A percentile compares a stretch with the other conserved stretches of the same genome.
Conservation (phyloP, 2,888 invertebrate species). For the Mechanitis mazaeus region DNA sequence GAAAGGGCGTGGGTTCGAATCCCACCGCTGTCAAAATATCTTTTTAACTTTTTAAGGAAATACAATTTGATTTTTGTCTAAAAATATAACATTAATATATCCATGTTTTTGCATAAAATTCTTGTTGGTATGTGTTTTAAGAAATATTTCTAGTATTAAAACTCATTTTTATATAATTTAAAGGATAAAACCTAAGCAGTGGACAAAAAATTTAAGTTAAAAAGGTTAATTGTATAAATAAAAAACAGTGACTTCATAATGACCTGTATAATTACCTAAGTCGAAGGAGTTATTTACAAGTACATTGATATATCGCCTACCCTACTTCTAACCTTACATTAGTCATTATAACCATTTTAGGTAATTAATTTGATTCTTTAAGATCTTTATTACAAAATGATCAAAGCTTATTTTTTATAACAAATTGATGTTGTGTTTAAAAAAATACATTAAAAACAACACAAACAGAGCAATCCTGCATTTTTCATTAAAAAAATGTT, state of each 20-base stretch:
- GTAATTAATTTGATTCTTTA: neutral
- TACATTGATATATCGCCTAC: slow-evolving; percentile 63
- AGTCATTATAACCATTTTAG: neutral
- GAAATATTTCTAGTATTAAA: too few species aligned
- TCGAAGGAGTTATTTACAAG: slow-evolving; percentile 77
- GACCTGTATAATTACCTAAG: slow-evolving; percentile 73
- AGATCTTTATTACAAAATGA: neutral
- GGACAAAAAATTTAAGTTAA: too few species aligned
- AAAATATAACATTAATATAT: too few species aligned
- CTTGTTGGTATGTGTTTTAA: too few species aligned
- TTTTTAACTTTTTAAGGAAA: neutral
- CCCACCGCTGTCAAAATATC: slow-evolving; percentile 76
- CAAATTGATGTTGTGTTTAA: neutral
- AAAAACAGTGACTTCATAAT: slow-evolving; percentile 53
- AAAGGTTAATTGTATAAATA: slow-evolving; percentile 36
- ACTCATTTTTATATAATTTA: too few species aligned
- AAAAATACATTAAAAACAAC: neutral
- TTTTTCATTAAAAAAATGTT: neutral
- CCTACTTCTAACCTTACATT: slow-evolving; percentile 44
- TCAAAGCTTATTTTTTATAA: slow-evolving; percentile 3
- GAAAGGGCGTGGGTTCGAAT: slow-evolving; percentile 84
- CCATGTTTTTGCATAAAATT: too few species aligned
- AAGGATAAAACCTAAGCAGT: too few species aligned
- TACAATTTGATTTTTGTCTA: neutral
- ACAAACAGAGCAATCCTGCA: slow-evolving; percentile 1